A percentile compares a stretch with the other conserved stretches of the same genome.
Conservation (phyloP, 1,140 invertebrate species). For the Drosophila murphyi region DNA sequence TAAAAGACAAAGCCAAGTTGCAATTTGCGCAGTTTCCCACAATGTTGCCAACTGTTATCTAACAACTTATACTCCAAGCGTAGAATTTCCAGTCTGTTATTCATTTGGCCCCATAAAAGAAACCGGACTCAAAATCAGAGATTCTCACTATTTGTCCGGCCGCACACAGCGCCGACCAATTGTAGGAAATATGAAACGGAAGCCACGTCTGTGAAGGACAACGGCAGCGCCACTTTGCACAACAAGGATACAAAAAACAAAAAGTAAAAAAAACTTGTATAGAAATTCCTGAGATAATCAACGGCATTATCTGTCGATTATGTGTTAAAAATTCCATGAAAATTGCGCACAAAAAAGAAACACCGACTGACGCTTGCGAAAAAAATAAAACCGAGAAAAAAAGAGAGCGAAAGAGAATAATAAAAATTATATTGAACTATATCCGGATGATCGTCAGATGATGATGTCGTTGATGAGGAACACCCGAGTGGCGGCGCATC, state of each 20-base stretch:
- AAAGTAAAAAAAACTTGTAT: slow-evolving; percentile 35
- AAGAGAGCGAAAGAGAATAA: slow-evolving; percentile 4
- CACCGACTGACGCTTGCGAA: slow-evolving; percentile 56
- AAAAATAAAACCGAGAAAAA: not conserved
- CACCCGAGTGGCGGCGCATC: slow-evolving; percentile 78
- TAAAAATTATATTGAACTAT: slow-evolving; percentile 68
- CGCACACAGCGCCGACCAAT: slow-evolving; percentile 58
- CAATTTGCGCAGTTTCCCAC: slow-evolving; percentile 12
- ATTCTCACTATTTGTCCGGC: slow-evolving; percentile 14
- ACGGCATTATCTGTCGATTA: slow-evolving; percentile 76
- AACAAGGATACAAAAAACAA: slow-evolving; percentile 2
- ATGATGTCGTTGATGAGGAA: slow-evolving; percentile 56
- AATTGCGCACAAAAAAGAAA: slow-evolving; percentile 60
- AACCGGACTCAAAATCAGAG: slow-evolving; percentile 28
- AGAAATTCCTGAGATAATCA: slow-evolving; percentile 80
- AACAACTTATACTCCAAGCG: slow-evolving; percentile 5
- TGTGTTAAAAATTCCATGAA: slow-evolving; percentile 74
- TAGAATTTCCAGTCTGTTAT: slow-evolving; percentile 1
- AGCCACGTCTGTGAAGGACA: slow-evolving; percentile 43
- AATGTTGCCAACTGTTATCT: not conserved
- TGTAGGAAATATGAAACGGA: slow-evolving; percentile 67
- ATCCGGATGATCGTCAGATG: slow-evolving; percentile 78
- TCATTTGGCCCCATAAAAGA: slow-evolving; percentile 6
- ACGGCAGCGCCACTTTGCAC: slow-evolving; percentile 57
- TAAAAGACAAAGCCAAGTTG: not conserved